Evolutionary conservation across 2,797 vertebrate species (phyloP), one percentile per base, ranked within the genome.

Genomic region (Amblyopsis hoosieri): DNA sequence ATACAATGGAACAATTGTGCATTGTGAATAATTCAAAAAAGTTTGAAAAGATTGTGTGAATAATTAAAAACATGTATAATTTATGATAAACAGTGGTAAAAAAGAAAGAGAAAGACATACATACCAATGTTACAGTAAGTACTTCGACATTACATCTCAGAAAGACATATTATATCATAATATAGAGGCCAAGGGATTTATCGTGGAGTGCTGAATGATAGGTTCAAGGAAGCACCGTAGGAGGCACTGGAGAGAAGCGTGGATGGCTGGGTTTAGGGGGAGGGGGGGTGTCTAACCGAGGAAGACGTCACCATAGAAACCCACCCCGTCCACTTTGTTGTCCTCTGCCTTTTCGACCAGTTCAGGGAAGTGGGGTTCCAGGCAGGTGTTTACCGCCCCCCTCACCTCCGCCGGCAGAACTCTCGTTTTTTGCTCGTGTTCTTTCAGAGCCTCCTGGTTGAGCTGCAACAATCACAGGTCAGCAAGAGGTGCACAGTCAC

Each of bases 361-460:
- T 3, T 89, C 79, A 0, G 93, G 91, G 68, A 93, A 94, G 67
- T 90, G 85, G 1, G 71, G 60, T 49, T 84, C 86, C 3, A 93
- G 37, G 8, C 87, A 96, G 60, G 71, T 84, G 54, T 92, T 97
- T 65, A 96, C 80, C 0, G 89, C 66, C 54, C 94, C 94, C 71
- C 81, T 91, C 77, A 94, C 92, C 57, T 95, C 93, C 0, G 13
- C 12, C 0, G 77, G 89, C 73, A 97, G 86, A 5, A 80, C 81
- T 75, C 88, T 93, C 82, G 93, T 8, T 57, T 87, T 96, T 77
- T 91, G 88, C 31, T 93, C 82, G 0, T 94, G 94, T 46, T 96
- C 95, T 0, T 75, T 77, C 75, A 85, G 75, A 0, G 89, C 93
- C 42, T 94, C 91, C 80, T 93, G 90, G 72, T 94, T 95, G 65